phyloP scores from a whole-genome alignment of 1,140 invertebrate genomes.

The Lethrus apterus region DNA sequence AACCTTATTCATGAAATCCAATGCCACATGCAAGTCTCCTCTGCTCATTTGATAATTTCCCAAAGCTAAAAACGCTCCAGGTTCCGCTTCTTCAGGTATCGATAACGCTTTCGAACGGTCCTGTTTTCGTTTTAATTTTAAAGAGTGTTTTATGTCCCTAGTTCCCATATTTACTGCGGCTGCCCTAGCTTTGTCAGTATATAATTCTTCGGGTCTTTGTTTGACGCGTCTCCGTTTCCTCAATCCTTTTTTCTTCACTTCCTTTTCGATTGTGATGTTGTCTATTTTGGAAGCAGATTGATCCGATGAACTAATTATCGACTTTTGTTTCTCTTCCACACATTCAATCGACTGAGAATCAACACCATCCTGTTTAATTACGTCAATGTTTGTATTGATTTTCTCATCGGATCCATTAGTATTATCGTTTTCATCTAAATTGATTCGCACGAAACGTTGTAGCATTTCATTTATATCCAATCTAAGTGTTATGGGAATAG shows the following conservation, averaged over 20 bases:
- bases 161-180: slow-evolving; percentile 77
- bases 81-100: slow-evolving; percentile 71
- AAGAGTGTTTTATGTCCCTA: slow-evolving; percentile 75
- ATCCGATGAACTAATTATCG: slow-evolving; percentile 15
- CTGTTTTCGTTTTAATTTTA: slow-evolving; percentile 70
- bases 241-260: slow-evolving; percentile 41
- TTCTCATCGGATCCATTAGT: slow-evolving; percentile 13
- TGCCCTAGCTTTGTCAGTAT: slow-evolving; percentile 84
- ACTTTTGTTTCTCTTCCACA: slow-evolving; percentile 21
- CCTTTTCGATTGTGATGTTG: slow-evolving; percentile 18
- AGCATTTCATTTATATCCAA: slow-evolving; percentile 58
- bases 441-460: slow-evolving; percentile 65
- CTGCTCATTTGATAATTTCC: slow-evolving; percentile 66
- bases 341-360: too few species aligned
- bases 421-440: slow-evolving; percentile 38
- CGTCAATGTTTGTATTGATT: neutral
- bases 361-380: slow-evolving; percentile 1
- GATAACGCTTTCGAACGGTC: slow-evolving; percentile 65
- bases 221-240: slow-evolving; percentile 49
- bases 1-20: slow-evolving; percentile 75
- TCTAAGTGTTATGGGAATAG: slow-evolving; percentile 21
- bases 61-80: slow-evolving; percentile 63
- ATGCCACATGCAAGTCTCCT: slow-evolving; percentile 60
- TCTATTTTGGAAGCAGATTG: slow-evolving; percentile 14
- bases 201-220: slow-evolving; percentile 57